Evolutionary conservation across 2,888 invertebrate species (phyloP), one percentile per base, ranked within the genome.

Genomic region (Phragmatobia fuliginosa): DNA sequence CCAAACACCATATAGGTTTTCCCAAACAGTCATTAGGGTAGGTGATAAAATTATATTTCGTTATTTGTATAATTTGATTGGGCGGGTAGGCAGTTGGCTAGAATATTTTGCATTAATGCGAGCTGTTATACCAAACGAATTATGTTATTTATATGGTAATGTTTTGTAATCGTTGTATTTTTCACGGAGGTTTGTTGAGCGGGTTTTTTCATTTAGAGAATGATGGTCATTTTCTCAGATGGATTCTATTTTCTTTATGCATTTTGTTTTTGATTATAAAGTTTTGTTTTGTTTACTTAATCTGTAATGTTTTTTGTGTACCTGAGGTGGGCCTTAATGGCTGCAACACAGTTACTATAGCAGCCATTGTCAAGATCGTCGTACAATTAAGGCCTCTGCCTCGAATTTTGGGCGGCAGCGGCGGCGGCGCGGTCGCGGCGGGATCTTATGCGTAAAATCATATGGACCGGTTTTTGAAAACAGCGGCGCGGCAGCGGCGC

Each of bases 41-140:
- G 70, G 52, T 85, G 89, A 83, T 90, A 88, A 89, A 88, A 88
- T 89, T 88, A 84, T 87, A 90, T 89, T 81, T 76, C 73, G 85
- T 84, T 76, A 87, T 90, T 89, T 89, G 89, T 90, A 90, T 90
- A 90, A 90, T 90, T 82, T 83, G 71, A 59, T 64, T 56, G 62
- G 61, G 68, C 67, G 33, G 69, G 72, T 67, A 66, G 59, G 74
- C 79, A 72, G 65, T 67, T 61, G 75, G 74, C 67, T 38, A 59
- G 56, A 63, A 56, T 62, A 61, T 64, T 25, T 36, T 68, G 63
- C 81, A 77, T 79, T 80, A 72, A 75, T 75, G 59, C 66, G 28
- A 33, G 56, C 62, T 69, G 73, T 72, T 69, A 77, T 78, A 61
- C 71, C 64, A 66, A 60, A 58, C 31, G 52, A 74, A 81, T 81